Conservation (phyloP, 1,140 invertebrate species). For the Eumeta japonica region DNA sequence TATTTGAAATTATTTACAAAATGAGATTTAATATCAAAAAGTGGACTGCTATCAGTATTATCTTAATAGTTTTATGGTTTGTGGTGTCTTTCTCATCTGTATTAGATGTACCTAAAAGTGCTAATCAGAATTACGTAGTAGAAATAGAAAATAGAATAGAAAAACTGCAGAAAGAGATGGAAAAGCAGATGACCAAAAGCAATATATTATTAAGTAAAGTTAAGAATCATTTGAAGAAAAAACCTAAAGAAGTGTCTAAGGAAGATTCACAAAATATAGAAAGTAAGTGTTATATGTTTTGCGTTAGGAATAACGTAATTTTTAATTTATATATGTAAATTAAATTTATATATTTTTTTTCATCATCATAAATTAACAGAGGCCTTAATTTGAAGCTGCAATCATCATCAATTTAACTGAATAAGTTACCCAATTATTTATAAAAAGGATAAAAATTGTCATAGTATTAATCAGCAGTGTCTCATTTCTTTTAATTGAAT, state of each 20-base stretch:
- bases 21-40: no score
- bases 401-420: no score
- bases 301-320: not conserved
- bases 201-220: conserved; percentile 33
- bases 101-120: conserved; percentile 16
- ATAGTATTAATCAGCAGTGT: no score
- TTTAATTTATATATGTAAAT: not conserved
- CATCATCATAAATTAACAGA: no score
- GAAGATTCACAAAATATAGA: conserved; percentile 6
- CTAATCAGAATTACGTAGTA: conserved; percentile 13
- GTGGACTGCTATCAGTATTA: no score
- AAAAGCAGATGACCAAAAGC: conserved; percentile 30
- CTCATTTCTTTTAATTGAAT: no score
- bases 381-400: no score
- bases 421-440: no score
- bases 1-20: no score
- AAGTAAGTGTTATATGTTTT: conserved; percentile 7
- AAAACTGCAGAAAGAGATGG: conserved; percentile 28
- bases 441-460: no score
- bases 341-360: no score
- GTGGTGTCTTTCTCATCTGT: conserved; percentile 26
- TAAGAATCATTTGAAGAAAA: conserved; percentile 26
- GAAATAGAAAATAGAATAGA: conserved; percentile 29
- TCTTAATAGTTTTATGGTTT: conserved; percentile 23
- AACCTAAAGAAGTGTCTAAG: conserved; percentile 10